phyloP scores from a whole-genome alignment of 2,888 invertebrate species.

The Agrochola lota region DNA sequence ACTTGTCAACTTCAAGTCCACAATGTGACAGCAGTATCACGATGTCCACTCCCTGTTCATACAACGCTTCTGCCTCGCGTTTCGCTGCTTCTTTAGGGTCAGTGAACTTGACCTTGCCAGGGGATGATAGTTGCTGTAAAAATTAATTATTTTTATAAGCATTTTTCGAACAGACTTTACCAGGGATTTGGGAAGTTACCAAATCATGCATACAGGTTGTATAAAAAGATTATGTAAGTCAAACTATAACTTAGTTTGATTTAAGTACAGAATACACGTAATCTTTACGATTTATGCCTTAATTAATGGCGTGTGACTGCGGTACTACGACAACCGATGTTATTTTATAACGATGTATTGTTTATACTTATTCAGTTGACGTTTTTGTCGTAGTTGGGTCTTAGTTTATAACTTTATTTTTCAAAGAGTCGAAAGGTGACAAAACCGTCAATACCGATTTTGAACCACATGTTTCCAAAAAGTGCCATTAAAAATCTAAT shows the following conservation, averaged over 20 bases:
- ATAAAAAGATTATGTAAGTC: too few species aligned
- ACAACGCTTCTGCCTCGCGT: conserved; percentile 91
- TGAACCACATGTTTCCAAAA: too few species aligned
- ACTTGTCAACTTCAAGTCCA: conserved; percentile 93
- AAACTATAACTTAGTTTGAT: not conserved
- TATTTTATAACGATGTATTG: not conserved
- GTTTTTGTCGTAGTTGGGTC: not conserved
- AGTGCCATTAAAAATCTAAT: too few species aligned
- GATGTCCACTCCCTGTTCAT: conserved; percentile 92
- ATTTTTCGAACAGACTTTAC: not conserved
- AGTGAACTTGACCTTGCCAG: conserved; percentile 92
- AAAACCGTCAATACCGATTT: too few species aligned
- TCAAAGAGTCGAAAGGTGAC: not conserved
- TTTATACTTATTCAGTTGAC: too few species aligned
- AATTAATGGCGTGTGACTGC: too few species aligned
- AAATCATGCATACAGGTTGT: not conserved
- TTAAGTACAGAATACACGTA: not conserved
- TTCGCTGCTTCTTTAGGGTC: conserved; percentile 92
- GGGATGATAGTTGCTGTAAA: conserved; percentile 91
- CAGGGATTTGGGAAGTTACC: not conserved
- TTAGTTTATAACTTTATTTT: too few species aligned
- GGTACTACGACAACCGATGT: too few species aligned
- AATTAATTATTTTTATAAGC: not conserved
- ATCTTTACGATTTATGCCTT: too few species aligned
- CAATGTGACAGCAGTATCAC: conserved; percentile 96